Evolutionary conservation across 2,888 invertebrate species (phyloP), one percentile per base, ranked within the genome.

Genomic region (Agrenia bidenticulata): DNA sequence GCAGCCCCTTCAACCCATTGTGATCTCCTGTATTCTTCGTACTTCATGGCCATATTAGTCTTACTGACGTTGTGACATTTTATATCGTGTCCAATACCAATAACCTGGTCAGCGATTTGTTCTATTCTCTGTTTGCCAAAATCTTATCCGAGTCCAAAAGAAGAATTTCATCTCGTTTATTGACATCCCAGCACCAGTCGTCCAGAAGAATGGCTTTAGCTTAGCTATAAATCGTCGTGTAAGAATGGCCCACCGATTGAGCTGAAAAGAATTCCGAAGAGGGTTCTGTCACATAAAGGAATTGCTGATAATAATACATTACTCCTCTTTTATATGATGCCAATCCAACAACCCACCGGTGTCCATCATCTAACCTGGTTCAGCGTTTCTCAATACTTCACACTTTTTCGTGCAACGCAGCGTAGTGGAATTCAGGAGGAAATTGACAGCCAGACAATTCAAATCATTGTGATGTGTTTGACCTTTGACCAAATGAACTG

Each of bases 401-500:
- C 39, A 39, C 7, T 39, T 39, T 39, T 11, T 39, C 39, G 9
- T 39, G 39, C 15, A 39, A 15, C 15, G 39, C 15, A 39, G n/a
- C n/a, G n/a, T n/a, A n/a, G n/a, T n/a, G n/a, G n/a, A n/a, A n/a
- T n/a, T n/a, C n/a, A 45, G 4, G 32, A 45, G 5, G 45, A 45
- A 45, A 19, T 45, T 45, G 15, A 45, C 19, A 45, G n/a, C 45
- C 24, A 51, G 58, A 58, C 58, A 58, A 58, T 58, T 58, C 58
- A 58, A 58, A 13, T 51, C 21, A 58, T 58, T 58, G 58, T 58
- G 58, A 58, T 58, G 58, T 58, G 58, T 42, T 58, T 58, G 58
- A 58, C 58, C 58, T 42, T 58, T 58, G 58, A 58, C 58, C 58
- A 58, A 58, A 58, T 58, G 58, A 58, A 58, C 58, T 58, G 58